Percentiles rank a stretch among this genome's conserved stretches.
Conservation (phyloP, 2,113 vertebrate genomes). For the Canis aureus region DNA sequence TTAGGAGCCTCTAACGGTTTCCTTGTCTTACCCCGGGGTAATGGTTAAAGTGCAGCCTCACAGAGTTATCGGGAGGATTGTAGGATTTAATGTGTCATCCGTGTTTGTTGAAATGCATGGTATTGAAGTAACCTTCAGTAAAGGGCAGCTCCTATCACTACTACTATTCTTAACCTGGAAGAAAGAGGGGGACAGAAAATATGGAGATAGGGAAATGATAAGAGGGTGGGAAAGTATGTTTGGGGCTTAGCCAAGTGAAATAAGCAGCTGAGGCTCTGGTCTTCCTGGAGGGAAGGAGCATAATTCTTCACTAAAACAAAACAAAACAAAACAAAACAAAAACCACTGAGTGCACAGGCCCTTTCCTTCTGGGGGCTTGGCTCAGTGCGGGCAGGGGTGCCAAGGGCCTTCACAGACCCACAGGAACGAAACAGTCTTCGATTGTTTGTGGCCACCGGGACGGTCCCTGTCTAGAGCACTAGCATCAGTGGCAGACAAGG, state of each 20-base stretch:
- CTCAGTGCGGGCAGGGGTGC: accelerated
- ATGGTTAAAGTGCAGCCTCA: too few relatives aligned
- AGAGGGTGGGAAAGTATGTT: background rate
- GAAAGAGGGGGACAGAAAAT: background rate
- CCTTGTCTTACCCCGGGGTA: background rate
- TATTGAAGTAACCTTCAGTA: background rate
- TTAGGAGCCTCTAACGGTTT: background rate
- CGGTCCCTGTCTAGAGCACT: background rate
- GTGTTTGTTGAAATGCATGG: background rate
- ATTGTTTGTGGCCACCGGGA: background rate
- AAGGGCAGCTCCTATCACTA: background rate
- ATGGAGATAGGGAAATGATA: too few relatives aligned
- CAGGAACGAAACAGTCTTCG: background rate
- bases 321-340: background rate
- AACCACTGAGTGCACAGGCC: too few relatives aligned
- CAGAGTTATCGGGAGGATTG: background rate
- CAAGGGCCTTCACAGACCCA: accelerated
- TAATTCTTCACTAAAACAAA: background rate
- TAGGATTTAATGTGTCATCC: background rate
- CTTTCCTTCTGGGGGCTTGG: background rate
- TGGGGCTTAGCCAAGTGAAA: background rate
- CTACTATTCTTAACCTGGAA: background rate
- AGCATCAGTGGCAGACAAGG: background rate
- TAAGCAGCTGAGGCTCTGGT: background rate
- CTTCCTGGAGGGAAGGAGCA: background rate